Evolutionary conservation across 2,113 vertebrate species (phyloP).

Genomic region (Phodopus roborovskii): DNA sequence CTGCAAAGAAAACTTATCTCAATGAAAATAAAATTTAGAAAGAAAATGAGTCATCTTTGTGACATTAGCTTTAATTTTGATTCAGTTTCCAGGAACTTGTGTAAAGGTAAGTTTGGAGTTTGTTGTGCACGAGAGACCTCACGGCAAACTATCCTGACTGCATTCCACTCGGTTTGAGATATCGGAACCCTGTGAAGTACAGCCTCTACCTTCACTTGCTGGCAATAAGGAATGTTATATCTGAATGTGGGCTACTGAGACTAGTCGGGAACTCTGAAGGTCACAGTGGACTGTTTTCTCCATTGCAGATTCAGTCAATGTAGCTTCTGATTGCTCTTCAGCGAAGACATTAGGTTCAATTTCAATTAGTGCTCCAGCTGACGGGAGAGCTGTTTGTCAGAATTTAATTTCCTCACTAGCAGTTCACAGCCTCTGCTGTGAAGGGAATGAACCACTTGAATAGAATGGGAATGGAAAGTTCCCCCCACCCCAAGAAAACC

Average conservation of each 20-base stretch:
- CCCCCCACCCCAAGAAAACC: background rate
- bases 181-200: fast-evolving
- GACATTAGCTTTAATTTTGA: background rate
- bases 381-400: constrained; percentile 50
- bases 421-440: constrained; percentile 29
- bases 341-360: constrained; percentile 13
- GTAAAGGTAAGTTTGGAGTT: background rate
- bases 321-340: constrained; percentile 12
- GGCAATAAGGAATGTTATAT: background rate
- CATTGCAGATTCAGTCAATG: background rate
- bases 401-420: constrained; percentile 62
- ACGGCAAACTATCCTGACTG: background rate
- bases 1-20: background rate
- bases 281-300: background rate
- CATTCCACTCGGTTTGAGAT: fast-evolving
- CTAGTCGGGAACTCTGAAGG: background rate
- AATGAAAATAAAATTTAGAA: background rate
- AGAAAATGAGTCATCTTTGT: background rate
- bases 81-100: background rate
- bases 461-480: constrained; percentile 9
- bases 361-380: constrained; percentile 51
- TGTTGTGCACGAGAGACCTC: background rate
- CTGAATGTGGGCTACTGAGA: background rate
- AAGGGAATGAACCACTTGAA: constrained; percentile 62
- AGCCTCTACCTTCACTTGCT: background rate